Conservation (phyloP, 2,113 vertebrate species). For the Chaetorhynchus papuensis region DNA sequence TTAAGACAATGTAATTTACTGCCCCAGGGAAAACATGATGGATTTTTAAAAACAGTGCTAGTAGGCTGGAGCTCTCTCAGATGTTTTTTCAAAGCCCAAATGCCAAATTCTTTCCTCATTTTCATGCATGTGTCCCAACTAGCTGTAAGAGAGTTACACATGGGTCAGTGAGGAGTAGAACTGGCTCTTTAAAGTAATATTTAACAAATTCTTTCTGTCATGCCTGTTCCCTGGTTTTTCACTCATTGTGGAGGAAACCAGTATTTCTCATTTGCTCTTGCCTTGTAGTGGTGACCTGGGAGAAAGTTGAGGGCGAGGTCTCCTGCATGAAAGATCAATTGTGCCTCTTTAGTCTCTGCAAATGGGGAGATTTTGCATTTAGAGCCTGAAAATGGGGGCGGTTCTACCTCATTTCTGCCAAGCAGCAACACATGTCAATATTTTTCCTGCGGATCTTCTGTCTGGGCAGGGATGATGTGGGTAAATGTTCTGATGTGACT, state of each 20-base stretch:
- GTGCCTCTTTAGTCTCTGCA: neutral
- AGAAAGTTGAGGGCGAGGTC: neutral
- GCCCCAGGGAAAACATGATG: neutral
- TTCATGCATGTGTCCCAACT: neutral
- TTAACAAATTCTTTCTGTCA: constrained; percentile 4
- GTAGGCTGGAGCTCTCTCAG: constrained; percentile 2
- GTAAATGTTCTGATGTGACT: neutral
- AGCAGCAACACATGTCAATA: neutral
- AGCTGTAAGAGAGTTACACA: neutral
- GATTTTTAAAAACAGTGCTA: neutral
- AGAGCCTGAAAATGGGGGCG: neutral
- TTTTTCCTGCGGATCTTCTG: neutral
- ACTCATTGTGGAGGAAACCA: neutral
- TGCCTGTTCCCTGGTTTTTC: neutral
- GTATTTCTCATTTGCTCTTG: neutral
- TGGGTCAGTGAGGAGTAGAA: neutral
- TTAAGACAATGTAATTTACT: neutral
- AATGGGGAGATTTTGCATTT: neutral
- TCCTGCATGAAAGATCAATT: neutral
- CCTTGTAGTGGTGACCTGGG: neutral
- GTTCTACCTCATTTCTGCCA: neutral
- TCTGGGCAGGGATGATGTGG: neutral
- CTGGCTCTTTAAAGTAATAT: neutral
- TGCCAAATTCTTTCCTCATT: constrained; percentile 11
- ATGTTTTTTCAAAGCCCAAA: constrained; percentile 24